Conservation (phyloP, 2,888 invertebrate species). For the Athalia cordata region DNA sequence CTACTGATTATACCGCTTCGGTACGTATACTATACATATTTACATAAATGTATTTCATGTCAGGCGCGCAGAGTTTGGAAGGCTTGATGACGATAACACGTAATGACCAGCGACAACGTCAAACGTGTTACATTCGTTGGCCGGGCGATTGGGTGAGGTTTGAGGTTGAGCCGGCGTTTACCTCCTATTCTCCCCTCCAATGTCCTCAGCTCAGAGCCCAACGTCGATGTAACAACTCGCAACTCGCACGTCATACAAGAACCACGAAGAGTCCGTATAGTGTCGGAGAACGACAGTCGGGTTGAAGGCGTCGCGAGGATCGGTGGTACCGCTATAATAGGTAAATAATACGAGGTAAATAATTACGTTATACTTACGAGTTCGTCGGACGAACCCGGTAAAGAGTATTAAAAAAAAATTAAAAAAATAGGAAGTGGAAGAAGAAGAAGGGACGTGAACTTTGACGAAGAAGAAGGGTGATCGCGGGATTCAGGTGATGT, state of each 20-base stretch:
- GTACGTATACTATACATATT: too few relatives aligned
- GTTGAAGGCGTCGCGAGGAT: slow-evolving; percentile 38
- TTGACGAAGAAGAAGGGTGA: slow-evolving; percentile 25
- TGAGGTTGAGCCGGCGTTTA: too few relatives aligned
- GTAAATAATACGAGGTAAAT: background rate
- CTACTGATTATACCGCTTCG: too few relatives aligned
- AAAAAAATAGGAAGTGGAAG: slow-evolving; percentile 25
- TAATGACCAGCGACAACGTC: too few relatives aligned
- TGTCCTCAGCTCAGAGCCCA: background rate
- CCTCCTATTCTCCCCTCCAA: background rate
- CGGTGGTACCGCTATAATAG: background rate
- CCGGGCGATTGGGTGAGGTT: too few relatives aligned
- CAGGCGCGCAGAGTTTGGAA: too few relatives aligned
- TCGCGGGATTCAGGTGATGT: slow-evolving; percentile 24
- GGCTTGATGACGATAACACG: too few relatives aligned
- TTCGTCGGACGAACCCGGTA: background rate
- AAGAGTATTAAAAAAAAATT: background rate
- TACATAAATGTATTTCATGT: too few relatives aligned
- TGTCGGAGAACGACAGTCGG: slow-evolving; percentile 43
- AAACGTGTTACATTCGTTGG: too few relatives aligned
- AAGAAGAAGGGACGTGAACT: background rate
- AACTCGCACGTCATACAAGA: slow-evolving; percentile 13
- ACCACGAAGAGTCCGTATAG: background rate
- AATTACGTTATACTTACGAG: slow-evolving; percentile 10
- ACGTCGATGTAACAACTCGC: background rate